Conservation (phyloP, 2,113 vertebrate genomes). For the Otus sunia region DNA sequence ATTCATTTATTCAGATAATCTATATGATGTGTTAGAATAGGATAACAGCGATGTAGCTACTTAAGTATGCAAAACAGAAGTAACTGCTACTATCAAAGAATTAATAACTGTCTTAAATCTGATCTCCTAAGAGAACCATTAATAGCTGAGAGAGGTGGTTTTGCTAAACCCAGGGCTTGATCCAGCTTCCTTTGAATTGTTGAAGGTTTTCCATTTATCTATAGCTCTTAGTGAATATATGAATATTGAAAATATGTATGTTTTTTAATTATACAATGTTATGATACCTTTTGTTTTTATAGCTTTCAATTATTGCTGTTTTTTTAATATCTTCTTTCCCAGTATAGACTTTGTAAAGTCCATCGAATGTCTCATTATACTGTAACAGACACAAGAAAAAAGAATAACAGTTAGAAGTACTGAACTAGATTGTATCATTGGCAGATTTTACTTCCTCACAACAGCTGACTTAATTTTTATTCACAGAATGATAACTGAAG, state of each 20-base stretch:
- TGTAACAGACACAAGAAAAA: constrained; percentile 59
- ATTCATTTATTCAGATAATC: background rate
- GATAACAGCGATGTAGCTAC: background rate
- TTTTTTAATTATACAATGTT: background rate
- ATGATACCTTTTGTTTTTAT: constrained; percentile 78
- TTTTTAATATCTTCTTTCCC: constrained; percentile 83
- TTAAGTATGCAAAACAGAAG: background rate
- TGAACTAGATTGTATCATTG: background rate
- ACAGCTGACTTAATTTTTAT: background rate
- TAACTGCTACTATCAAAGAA: background rate
- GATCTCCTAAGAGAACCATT: background rate
- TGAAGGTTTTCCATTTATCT: background rate
- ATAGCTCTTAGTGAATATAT: background rate
- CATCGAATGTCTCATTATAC: constrained; percentile 90
- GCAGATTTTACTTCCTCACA: background rate
- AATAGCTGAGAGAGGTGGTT: background rate
- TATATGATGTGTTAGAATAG: background rate
- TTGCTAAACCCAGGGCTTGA: background rate
- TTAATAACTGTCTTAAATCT: background rate
- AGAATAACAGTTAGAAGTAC: background rate
- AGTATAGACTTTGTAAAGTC: constrained; percentile 81
- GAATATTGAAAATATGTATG: background rate
- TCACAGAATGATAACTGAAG: background rate
- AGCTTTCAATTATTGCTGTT: constrained; percentile 83
- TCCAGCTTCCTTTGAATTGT: background rate